Conservation (phyloP, 2,888 invertebrate species). For the Amiota mariae region DNA sequence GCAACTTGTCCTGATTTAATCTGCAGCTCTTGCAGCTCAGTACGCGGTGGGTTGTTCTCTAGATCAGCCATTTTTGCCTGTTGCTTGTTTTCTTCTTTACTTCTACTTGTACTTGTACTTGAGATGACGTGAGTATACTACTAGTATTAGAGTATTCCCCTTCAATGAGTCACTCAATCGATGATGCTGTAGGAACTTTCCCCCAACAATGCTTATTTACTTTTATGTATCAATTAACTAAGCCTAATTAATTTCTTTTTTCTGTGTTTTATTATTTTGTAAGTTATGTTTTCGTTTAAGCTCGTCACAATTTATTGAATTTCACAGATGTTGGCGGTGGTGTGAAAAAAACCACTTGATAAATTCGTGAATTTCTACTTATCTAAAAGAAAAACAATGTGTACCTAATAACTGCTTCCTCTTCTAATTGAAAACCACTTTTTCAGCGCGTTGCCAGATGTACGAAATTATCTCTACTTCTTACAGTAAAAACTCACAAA, state of each 20-base stretch:
- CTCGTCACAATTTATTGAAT: too few relatives aligned
- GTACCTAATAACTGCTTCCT: not conserved
- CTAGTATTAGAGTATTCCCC: conserved; percentile 41
- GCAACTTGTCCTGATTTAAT: conserved; percentile 65
- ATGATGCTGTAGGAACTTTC: not conserved
- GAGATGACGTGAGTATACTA: conserved; percentile 37
- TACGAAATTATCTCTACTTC: too few relatives aligned
- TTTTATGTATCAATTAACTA: not conserved
- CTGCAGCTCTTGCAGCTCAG: conserved; percentile 67
- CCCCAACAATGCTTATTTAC: not conserved
- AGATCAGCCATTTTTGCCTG: conserved; percentile 52
- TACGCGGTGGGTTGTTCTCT: conserved; percentile 63
- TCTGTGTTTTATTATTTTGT: not conserved
- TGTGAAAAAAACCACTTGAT: too few relatives aligned
- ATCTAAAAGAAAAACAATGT: not conserved
- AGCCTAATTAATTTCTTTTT: too few relatives aligned
- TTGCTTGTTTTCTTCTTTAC: not conserved
- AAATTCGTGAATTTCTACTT: too few relatives aligned
- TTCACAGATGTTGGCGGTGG: too few relatives aligned
- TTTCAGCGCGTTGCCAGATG: too few relatives aligned
- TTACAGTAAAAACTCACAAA: too few relatives aligned
- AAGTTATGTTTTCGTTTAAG: too few relatives aligned
- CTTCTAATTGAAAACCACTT: not conserved
- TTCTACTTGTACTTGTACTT: conserved; percentile 25
- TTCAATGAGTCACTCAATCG: conserved; percentile 49